Evolutionary conservation across 2,797 vertebrate species (phyloP).

Genomic region (Brachyalestes nurse): DNA sequence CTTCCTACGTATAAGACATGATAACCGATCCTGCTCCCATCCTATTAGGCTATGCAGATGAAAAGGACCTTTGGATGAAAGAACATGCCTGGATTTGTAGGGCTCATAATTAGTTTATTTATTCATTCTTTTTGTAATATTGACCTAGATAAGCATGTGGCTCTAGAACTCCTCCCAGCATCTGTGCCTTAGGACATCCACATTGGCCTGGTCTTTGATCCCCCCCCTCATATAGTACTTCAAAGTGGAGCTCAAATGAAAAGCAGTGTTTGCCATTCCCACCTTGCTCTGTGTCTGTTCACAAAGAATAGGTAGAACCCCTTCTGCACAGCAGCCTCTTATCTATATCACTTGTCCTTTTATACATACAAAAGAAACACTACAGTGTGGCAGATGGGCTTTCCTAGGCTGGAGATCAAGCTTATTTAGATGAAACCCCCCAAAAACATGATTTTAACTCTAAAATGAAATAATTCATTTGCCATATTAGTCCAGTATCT

Average conservation of each 20-base stretch:
- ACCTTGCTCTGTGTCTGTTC: constrained; percentile 43
- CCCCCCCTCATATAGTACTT: constrained; percentile 49
- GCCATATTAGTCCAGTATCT: too few species aligned
- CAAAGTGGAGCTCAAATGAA: constrained; percentile 58
- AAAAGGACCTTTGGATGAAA: constrained; percentile 21
- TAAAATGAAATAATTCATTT: too few species aligned
- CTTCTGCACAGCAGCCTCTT: constrained; percentile 31
- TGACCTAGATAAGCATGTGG: constrained; percentile 28
- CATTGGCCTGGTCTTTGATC: constrained; percentile 61
- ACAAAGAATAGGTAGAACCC: constrained; percentile 27
- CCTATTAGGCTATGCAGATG: constrained; percentile 23
- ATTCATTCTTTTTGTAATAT: constrained; percentile 43
- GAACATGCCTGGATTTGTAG: background rate
- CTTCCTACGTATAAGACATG: background rate
- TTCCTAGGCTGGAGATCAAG: background rate
- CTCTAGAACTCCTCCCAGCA: constrained; percentile 40
- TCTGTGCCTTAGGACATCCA: constrained; percentile 49
- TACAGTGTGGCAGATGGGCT: background rate
- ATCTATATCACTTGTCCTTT: constrained; percentile 29
- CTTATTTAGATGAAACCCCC: background rate
- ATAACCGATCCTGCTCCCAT: background rate
- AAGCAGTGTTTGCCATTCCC: constrained; percentile 52
- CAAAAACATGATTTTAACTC: too few species aligned
- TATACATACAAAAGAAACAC: constrained; percentile 8
- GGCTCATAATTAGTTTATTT: constrained; percentile 35